These are phyloP conservation scores for Clarias gariepinus DNA, from an alignment of 2,113 vertebrate species.

Conservation along the genomic window DNA sequence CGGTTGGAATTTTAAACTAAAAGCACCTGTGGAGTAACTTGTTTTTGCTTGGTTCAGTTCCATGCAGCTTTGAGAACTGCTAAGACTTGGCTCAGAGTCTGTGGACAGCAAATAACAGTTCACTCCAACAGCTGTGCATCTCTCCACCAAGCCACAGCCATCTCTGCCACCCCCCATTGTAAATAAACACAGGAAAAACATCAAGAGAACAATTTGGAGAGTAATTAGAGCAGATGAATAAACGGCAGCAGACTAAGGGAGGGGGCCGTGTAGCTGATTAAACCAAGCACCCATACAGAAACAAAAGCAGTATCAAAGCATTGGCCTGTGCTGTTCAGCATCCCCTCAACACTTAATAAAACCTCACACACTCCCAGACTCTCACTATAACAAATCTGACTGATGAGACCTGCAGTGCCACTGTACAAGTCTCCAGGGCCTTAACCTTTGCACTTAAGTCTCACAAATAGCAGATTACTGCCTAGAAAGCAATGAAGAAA, in stretches of 20 bases:
- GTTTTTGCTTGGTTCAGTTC: conserved; percentile 31
- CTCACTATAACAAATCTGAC: conserved; percentile 49
- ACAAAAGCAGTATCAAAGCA: conserved; percentile 73
- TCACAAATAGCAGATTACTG: conserved; percentile 45
- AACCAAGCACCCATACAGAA: conserved; percentile 76
- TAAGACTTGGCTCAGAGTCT: conserved; percentile 5
- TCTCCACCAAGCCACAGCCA: conserved; percentile 71
- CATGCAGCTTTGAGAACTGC: background rate
- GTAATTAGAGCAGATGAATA: conserved; percentile 76
- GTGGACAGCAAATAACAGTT: conserved; percentile 21
- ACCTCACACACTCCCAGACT: conserved; percentile 54
- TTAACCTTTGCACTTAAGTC: conserved; percentile 60
- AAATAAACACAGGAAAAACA: conserved; percentile 74
- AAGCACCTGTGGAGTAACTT: conserved; percentile 24
- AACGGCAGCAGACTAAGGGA: conserved; percentile 67
- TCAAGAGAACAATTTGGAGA: conserved; percentile 77
- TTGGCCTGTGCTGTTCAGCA: conserved; percentile 68
- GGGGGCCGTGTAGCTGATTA: conserved; percentile 74
- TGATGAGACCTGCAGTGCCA: conserved; percentile 10
- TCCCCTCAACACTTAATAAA: conserved; percentile 72
- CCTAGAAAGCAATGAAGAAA: conserved; percentile 16
- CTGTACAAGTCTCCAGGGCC: conserved; percentile 15
- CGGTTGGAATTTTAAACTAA: conserved; percentile 11
- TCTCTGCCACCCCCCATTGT: conserved; percentile 62
- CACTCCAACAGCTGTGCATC: conserved; percentile 62